Base-by-base conservation (phyloP, 2,797 vertebrate genomes). In the Enteromius anoplus region DNA sequence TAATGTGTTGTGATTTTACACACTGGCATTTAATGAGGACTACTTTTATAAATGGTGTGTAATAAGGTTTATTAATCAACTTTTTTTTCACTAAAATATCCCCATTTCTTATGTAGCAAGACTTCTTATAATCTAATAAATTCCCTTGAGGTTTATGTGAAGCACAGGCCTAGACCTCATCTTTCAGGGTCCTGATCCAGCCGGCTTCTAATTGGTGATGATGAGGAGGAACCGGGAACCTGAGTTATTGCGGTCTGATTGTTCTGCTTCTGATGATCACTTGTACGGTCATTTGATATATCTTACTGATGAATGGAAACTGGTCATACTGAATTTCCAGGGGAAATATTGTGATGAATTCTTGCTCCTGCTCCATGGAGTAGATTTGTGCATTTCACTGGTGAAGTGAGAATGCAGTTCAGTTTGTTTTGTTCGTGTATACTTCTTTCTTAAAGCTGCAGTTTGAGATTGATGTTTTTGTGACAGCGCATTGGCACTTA, bases 1-100 rank as follows among this genome's bases (percentile, higher is more conserved):
- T 83, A 73, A 81, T 26, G 29, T 73, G 58, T 73, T 81, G 69
- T 51, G 80, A 55, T 75, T 83, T 49, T 21, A 71, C 40, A 72
- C 75, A 42, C 70, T 62, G 78, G 26, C 65, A 58, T 47, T 62
- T 49, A 26, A 14, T 5, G 42, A 81, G 68, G 19, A 71, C 32
- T 34, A 11, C 15, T 80, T 70, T 6, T n/a, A 7, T 34, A 49
- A 81, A 47, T 15, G 26, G 4, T 47, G 26, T 34, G 26, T 40
- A 37, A 37, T 19, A 4, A 69, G 49, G 1, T 6, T 40, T 14
- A 34, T 51, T 34, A 37, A 53, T 68, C 10, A 70, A n/a, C 47
- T 21, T 42, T 0, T 34, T 34, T n/a, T 32, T 49, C 11, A 40
- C 19, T 70, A 34, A 23, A 26, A 53, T 73, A 51, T 51, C 70